A percentile compares a stretch with the other conserved stretches of the same genome.
Conservation (phyloP, 2,113 vertebrate species). For the Neotoma lepida region DNA sequence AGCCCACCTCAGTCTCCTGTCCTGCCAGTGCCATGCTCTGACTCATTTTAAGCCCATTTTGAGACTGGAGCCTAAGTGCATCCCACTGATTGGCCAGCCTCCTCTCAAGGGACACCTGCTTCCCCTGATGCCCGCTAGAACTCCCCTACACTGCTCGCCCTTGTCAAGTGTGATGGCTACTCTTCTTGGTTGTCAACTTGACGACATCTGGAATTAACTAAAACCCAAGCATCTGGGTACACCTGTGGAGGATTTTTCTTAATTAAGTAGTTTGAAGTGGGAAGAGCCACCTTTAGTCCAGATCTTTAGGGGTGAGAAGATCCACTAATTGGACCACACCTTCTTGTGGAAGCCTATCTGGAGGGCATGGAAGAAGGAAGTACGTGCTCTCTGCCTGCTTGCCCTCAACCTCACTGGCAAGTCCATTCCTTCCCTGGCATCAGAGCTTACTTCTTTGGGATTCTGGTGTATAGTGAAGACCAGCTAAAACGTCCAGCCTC, state of each 20-base stretch:
- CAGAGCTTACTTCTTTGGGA: neutral
- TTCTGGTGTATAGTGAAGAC: neutral
- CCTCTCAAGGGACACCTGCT: accelerated
- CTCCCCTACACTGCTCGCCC: neutral
- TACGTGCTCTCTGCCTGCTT: neutral
- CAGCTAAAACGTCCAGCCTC: neutral
- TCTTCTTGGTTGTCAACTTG: neutral
- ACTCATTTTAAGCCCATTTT: neutral
- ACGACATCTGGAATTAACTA: neutral
- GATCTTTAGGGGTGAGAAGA: neutral
- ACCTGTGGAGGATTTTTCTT: neutral
- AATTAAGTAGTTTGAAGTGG: neutral
- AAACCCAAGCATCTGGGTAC: neutral
- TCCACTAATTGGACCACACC: neutral
- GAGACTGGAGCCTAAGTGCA: neutral
- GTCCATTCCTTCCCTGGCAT: too few relatives aligned
- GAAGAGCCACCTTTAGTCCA: neutral
- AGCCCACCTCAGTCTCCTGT: neutral
- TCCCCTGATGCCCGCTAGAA: neutral
- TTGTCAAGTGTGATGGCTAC: neutral
- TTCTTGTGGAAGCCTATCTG: neutral
- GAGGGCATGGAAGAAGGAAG: neutral
- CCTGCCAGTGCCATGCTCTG: neutral
- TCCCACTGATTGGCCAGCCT: accelerated
- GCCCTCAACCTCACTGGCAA: neutral